A percentile compares a stretch with the other conserved stretches of the same genome.
These are phyloP conservation scores for Menidia beryllina DNA, from an alignment of 2,113 vertebrate genomes.

Conservation along the genomic window DNA sequence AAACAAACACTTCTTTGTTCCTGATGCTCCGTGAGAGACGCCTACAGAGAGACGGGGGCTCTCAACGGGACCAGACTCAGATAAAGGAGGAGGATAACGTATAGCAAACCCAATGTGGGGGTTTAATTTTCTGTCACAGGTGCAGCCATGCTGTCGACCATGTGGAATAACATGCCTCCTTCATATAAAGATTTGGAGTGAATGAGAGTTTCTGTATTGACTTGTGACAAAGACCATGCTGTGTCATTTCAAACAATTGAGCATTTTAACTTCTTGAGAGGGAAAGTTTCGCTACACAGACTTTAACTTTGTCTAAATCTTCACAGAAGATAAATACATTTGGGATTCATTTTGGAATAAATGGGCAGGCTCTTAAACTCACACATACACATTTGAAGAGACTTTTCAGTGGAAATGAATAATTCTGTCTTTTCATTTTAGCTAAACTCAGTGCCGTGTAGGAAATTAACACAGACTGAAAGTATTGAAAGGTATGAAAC, in stretches of 20 bases:
- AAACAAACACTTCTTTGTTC: constrained; percentile 75
- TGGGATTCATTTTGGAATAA: too few relatives aligned
- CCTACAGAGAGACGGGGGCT: constrained; percentile 20
- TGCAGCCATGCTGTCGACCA: constrained; percentile 7
- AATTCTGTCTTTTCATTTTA: background rate
- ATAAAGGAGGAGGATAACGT: constrained; percentile 23
- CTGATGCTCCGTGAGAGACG: constrained; percentile 49
- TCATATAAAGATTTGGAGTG: constrained; percentile 20
- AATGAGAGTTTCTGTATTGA: too few relatives aligned
- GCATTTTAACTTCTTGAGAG: too few relatives aligned
- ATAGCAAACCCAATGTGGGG: constrained; percentile 21
- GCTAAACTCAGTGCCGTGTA: background rate
- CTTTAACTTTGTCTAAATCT: too few relatives aligned
- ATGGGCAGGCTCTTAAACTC: too few relatives aligned
- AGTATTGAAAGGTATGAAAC: background rate
- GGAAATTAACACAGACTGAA: background rate
- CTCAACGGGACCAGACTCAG: constrained; percentile 23
- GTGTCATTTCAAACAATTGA: too few relatives aligned
- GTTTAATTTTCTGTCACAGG: constrained; percentile 22
- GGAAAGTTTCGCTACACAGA: too few relatives aligned
- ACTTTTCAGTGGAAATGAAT: too few relatives aligned
- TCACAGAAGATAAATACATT: too few relatives aligned
- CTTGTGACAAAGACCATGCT: too few relatives aligned
- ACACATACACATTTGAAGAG: too few relatives aligned
- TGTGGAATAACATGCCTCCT: background rate